Evolutionary conservation across 2,888 invertebrate genomes (phyloP), one percentile per base, ranked within the genome.

Genomic region (Andrena praecox): DNA sequence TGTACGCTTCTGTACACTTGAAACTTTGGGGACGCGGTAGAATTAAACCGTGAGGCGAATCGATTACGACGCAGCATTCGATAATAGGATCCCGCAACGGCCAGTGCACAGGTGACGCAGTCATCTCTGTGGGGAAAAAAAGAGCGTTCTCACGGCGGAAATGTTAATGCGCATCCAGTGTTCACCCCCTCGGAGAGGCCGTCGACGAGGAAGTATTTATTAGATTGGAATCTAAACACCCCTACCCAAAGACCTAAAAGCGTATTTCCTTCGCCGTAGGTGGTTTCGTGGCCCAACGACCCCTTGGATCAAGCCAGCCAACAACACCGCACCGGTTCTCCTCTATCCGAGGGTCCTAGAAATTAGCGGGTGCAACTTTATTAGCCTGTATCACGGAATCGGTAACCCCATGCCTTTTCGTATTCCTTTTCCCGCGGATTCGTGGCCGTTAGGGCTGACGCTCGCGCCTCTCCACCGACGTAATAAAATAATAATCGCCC

Each of bases 181-280:
- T 80, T 82, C 83, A 79, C 73, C 81, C 76, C 59, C 76, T 82
- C 52, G 24, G 74, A 70, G 80, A 84, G 78, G 77, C 72, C 80
- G 82, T n/a, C 54, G 20, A 70, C 85, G 83, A 92, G 91, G 89
- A 91, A 92, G 91, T 91, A 91, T 90, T 91, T 90, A 91, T 92
- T 91, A 91, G 92, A 92, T 92, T 91, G 89, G 86, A 91, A 92
- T 92, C 92, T 92, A 91, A 91, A 91, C 90, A 87, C 90, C 89
- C 89, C 80, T 42, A 12, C 85, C 75, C 86, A 89, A 77, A 89
- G 78, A 88, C 80, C 89, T 89, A 89, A 91, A 91, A 90, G 91
- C 91, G 91, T 90, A 90, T 92, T 92, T 92, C 92, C 92, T 90
- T 87, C 91, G 89, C 91, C 90, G 87, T 91, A 91, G 91, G 91